Base-by-base conservation (phyloP, 2,797 vertebrate genomes). In the Luscinia megarhynchos region DNA sequence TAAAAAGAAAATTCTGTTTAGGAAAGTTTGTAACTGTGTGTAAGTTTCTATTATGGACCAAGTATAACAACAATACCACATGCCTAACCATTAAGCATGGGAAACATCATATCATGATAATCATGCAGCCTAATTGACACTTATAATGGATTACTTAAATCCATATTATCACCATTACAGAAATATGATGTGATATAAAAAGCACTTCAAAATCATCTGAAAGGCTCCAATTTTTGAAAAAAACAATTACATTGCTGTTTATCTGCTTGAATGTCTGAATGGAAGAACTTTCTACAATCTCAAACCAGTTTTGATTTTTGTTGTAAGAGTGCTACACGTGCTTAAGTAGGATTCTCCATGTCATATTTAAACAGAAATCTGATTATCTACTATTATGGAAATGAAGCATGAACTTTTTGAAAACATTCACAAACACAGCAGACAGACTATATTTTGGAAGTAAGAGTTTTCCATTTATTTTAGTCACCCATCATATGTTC, bases 371-470 rank as follows among this genome's bases (percentile, higher is more conserved):
- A 77, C 76, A 92, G 82, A 95, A 94, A 67, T 59, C 48, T 93
- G 93, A 96, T 97, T 95, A 89, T 75, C 46, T 79, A 70, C 84
- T 91, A 48, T 63, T 80, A 83, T 82, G 16, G 82, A 96, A 97
- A 96, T 51, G 40, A 94, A 96, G 38, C 21, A 54, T 66, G 51
- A 76, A 82, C 43, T 90, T 97, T 94, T 93, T 53, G 30, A 92
- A 96, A 95, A 74, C 58, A 89, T 36, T 88, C 46, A 64, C 91
- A 94, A 81, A 77, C 3, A 18, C 22, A 54, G 46, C 79, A 87
- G 23, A 84, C n/a, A 70, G 69, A 72, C 36, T 94, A 30, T 84
- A 50, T 66, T 78, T 82, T 93, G 17, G 41, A 92, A 94, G 62
- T 53, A 95, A 78, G 17, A 51, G 16, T 72, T 89, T 93, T 93